phyloP scores from a whole-genome alignment of 2,888 invertebrate genomes.

The Rhaphigaster nebulosa region DNA sequence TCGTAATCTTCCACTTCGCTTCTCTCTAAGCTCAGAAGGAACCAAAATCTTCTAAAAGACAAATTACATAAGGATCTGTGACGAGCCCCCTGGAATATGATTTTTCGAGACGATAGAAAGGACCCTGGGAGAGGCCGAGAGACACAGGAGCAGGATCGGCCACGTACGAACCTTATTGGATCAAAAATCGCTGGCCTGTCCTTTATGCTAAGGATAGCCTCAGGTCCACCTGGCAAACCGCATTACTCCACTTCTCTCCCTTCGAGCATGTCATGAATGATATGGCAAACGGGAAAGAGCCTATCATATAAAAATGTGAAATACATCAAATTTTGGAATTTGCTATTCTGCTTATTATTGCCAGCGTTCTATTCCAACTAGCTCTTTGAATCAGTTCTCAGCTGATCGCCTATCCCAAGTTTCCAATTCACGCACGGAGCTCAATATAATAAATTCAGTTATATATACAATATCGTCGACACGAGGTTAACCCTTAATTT shows the following conservation, averaged over 20 bases:
- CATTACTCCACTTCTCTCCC: background rate
- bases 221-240: background rate
- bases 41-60: background rate
- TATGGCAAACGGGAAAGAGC: background rate
- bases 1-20: too few species aligned
- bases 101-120: background rate
- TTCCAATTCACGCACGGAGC: too few species aligned
- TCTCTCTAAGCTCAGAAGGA: background rate
- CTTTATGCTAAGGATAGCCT: background rate
- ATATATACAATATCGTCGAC: too few species aligned
- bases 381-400: too few species aligned
- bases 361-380: too few species aligned
- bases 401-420: too few species aligned
- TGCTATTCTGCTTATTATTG: too few species aligned
- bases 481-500: too few species aligned
- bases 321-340: too few species aligned
- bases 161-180: background rate
- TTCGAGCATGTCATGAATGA: background rate
- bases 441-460: too few species aligned
- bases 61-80: background rate
- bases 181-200: slow-evolving; percentile 9
- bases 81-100: background rate
- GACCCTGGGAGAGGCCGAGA: too few species aligned
- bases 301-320: background rate
- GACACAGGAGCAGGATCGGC: background rate